Conservation (phyloP, 2,113 vertebrate genomes). For the Callorhinus ursinus region DNA sequence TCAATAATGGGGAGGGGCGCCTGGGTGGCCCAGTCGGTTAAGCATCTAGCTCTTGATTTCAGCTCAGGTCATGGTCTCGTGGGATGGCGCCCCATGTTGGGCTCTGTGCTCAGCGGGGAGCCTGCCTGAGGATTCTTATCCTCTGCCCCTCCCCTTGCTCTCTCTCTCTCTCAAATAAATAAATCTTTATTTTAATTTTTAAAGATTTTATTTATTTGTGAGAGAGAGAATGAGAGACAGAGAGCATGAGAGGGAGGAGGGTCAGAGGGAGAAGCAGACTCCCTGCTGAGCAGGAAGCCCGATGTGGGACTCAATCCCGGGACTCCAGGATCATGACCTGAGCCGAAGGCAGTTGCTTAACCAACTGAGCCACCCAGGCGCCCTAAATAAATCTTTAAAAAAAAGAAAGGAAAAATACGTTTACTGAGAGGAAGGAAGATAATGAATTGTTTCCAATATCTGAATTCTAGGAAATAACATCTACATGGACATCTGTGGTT, state of each 20-base stretch:
- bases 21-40: neutral
- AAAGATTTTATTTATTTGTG: no score
- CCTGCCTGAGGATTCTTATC: neutral
- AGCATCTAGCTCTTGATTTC: neutral
- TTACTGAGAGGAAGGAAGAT: conserved; percentile 14
- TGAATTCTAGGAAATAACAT: neutral
- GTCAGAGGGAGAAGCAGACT: no score
- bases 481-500: neutral
- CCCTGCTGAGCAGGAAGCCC: no score
- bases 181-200: no score
- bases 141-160: neutral
- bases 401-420: neutral
- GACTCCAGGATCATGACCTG: no score
- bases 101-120: neutral
- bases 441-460: neutral
- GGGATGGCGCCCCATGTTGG: neutral
- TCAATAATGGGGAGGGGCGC: neutral
- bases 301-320: no score
- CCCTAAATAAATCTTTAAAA: neutral
- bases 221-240: no score
- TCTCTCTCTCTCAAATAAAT: neutral
- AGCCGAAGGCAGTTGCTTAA: no score
- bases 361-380: no score
- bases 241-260: no score
- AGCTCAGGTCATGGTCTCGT: neutral